Base-by-base conservation (phyloP, 2,113 vertebrate genomes). In the Hydrolagus affinis region DNA sequence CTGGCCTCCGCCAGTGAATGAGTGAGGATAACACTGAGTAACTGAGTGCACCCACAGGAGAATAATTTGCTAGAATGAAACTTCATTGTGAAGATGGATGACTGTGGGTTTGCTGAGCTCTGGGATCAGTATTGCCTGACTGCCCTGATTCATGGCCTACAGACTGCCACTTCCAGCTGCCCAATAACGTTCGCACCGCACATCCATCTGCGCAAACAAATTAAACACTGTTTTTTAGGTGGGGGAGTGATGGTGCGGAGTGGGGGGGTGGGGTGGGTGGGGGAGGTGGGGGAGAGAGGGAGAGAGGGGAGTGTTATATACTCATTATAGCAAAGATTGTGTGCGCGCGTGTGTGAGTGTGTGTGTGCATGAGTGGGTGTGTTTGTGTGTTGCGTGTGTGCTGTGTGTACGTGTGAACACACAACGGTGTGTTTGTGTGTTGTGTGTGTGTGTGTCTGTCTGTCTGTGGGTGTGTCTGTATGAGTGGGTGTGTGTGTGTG, bases 11-110 rank as follows among this genome's bases (percentile, higher is more conserved):
- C 73, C 85, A 68, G 72, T 78, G 78, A 86, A 76, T 62, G 87
- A 87, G 66, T 56, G 85, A 70, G 85, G 80, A 87, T 74, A 83
- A 87, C 88, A 88, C 88, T 89, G 86, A 89, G 88, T 89, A 87
- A 89, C 87, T 75, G 87, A 85, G 83, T 86, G 80, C 72, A 86
- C 86, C 70, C 30, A 74, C 25, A 71, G 66, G 72, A 86, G 78
- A 86, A 85, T 87, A 86, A 85, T 87, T 87, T 86, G 85, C 86
- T 86, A 86, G 86, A 87, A 86, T 87, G 87, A 86, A 85, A 85
- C 85, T 87, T 85, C 86, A 80, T 25, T 25, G 70, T 74, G 75
- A 87, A 88, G 88, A 88, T 88, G 86, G 86, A 88, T 88, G 85
- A 85, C 10, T 62, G 70, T 11, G 64, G 86, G 86, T 86, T 70